Percentiles rank a stretch among this genome's conserved stretches.
These are phyloP conservation scores for Eledone cirrhosa DNA, from an alignment of 2,888 invertebrate genomes.

Conservation along the genomic window DNA sequence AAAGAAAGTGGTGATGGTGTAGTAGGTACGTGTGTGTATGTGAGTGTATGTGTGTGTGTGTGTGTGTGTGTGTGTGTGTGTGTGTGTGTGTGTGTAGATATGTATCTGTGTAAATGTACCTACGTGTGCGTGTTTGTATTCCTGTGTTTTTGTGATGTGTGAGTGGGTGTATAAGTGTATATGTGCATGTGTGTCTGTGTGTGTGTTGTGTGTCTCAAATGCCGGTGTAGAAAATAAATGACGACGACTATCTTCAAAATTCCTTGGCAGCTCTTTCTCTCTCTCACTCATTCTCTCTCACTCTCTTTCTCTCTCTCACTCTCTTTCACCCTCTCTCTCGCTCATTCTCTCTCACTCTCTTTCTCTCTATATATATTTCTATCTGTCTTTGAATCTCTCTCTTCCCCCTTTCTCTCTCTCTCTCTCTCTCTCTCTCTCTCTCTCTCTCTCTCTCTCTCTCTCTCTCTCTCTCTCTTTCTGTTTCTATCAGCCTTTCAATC, in stretches of 20 bases:
- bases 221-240: not conserved
- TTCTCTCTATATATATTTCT: not conserved
- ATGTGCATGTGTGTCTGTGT: too few relatives aligned
- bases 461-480: slow-evolving; percentile 13
- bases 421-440: not conserved
- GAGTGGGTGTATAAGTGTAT: too few relatives aligned
- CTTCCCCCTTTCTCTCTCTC: not conserved
- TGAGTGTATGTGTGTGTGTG: slow-evolving; percentile 18
- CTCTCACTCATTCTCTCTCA: not conserved
- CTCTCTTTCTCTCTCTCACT: not conserved
- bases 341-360: not conserved
- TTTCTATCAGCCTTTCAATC: too few relatives aligned
- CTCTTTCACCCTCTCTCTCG: not conserved
- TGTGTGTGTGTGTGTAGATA: not conserved
- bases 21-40: slow-evolving; percentile 27
- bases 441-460: not conserved
- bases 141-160: too few relatives aligned
- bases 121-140: too few relatives aligned
- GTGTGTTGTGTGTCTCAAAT: not conserved
- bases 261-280: not conserved
- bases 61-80: slow-evolving; percentile 29
- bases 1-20: too few relatives aligned
- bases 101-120: not conserved
- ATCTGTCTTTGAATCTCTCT: not conserved
- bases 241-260: not conserved